Conservation (phyloP, 2,888 invertebrate species). For the Malachius bipustulatus region DNA sequence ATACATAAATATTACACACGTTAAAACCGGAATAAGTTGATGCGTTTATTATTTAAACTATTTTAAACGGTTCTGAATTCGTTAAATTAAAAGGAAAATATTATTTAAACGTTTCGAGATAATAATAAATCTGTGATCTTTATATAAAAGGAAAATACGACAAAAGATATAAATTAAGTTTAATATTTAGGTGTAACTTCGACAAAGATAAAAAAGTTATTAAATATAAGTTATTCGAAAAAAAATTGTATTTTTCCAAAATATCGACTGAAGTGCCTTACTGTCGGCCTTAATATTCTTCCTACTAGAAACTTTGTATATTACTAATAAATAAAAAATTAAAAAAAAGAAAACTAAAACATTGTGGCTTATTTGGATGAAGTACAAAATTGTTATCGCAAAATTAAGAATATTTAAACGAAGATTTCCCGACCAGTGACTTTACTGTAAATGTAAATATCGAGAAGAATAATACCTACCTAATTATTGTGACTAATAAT, state of each 20-base stretch:
- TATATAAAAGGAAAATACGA: constrained; percentile 17
- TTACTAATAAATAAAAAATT: constrained; percentile 31
- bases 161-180: not conserved
- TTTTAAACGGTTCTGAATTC: too few species aligned
- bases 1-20: too few species aligned
- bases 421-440: too few species aligned
- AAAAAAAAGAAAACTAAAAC: constrained; percentile 26
- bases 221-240: constrained; percentile 19
- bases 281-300: constrained; percentile 36
- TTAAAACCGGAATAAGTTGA: too few species aligned
- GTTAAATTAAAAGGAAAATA: too few species aligned
- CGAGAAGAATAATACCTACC: too few species aligned
- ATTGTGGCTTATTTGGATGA: constrained; percentile 31
- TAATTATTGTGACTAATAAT: too few species aligned
- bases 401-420: too few species aligned
- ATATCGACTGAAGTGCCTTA: constrained; percentile 38
- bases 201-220: constrained; percentile 19
- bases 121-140: constrained; percentile 30
- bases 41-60: too few species aligned
- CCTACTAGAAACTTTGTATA: constrained; percentile 35
- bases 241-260: constrained; percentile 33
- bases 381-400: constrained; percentile 29
- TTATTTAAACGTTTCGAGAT: not conserved
- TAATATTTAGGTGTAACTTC: constrained; percentile 25
- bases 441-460: too few species aligned